A percentile compares a stretch with the other conserved stretches of the same genome.
phyloP scores from a whole-genome alignment of 2,113 vertebrate genomes.

The Xyliphius kryptos region DNA sequence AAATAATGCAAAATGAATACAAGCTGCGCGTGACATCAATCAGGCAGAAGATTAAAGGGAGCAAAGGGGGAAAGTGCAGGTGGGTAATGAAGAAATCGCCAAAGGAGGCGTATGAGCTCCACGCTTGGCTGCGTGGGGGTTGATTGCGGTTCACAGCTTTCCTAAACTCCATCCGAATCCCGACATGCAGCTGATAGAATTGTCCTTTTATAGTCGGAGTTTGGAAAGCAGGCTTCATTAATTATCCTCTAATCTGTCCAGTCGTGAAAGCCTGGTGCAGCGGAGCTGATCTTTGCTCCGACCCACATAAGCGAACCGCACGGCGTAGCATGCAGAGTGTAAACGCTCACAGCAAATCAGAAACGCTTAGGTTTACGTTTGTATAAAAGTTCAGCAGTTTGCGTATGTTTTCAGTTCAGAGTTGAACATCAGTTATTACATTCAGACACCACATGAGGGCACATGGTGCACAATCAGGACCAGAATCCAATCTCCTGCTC shows the following conservation, averaged over 20 bases:
- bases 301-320: not conserved
- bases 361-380: conserved; percentile 7
- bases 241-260: not conserved
- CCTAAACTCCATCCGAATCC: not conserved
- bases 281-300: not conserved
- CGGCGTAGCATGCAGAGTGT: not conserved
- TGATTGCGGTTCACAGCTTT: conserved; percentile 15
- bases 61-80: conserved; percentile 16
- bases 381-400: not conserved
- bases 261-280: not conserved
- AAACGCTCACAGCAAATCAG: not conserved
- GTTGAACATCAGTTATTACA: too few relatives aligned
- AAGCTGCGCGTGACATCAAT: conserved; percentile 41
- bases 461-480: too few relatives aligned
- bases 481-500: too few relatives aligned
- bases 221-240: not conserved
- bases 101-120: not conserved
- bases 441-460: too few relatives aligned
- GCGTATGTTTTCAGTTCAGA: too few relatives aligned
- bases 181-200: not conserved
- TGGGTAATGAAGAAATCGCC: conserved; percentile 16
- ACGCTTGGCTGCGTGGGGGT: not conserved
- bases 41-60: conserved; percentile 40
- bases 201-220: conserved; percentile 11
- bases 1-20: conserved; percentile 34